Conservation (phyloP, 1,140 invertebrate species). For the Cyphomyrmex costatus region DNA sequence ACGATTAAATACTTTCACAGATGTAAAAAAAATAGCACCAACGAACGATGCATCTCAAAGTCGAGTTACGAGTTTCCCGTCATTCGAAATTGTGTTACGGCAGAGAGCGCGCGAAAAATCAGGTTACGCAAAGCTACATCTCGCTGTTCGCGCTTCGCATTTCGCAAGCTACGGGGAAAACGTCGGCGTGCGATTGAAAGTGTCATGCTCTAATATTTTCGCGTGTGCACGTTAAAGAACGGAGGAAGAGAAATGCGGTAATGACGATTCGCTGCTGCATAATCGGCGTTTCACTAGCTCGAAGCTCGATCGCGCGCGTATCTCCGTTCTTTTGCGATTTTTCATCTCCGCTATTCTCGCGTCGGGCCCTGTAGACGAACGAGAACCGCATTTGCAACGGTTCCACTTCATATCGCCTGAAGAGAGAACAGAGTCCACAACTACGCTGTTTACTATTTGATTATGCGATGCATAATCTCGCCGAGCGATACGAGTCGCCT, state of each 20-base stretch:
- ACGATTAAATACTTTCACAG: background rate
- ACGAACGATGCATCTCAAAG: background rate
- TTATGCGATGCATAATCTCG: slow-evolving; percentile 3
- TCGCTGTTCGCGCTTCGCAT: background rate
- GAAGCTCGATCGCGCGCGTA: background rate
- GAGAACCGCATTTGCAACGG: background rate
- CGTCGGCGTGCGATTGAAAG: slow-evolving; percentile 27
- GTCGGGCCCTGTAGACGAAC: background rate
- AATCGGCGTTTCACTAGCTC: slow-evolving; percentile 21
- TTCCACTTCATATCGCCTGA: background rate
- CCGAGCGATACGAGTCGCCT: background rate
- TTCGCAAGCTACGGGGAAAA: slow-evolving; percentile 22
- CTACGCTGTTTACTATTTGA: background rate
- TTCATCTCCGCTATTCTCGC: no score
- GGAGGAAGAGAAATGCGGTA: slow-evolving; percentile 48
- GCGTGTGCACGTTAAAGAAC: background rate
- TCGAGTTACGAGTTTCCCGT: background rate
- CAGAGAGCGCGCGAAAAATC: background rate
- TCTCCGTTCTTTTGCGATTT: slow-evolving; percentile 22
- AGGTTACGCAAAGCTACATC: slow-evolving; percentile 11
- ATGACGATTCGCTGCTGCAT: background rate
- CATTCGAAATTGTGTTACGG: slow-evolving; percentile 25
- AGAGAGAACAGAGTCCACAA: background rate
- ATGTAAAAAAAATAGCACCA: no score
- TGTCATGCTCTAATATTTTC: slow-evolving; percentile 55